Base-by-base conservation (phyloP, 2,797 vertebrate species). In the Molossus molossus region DNA sequence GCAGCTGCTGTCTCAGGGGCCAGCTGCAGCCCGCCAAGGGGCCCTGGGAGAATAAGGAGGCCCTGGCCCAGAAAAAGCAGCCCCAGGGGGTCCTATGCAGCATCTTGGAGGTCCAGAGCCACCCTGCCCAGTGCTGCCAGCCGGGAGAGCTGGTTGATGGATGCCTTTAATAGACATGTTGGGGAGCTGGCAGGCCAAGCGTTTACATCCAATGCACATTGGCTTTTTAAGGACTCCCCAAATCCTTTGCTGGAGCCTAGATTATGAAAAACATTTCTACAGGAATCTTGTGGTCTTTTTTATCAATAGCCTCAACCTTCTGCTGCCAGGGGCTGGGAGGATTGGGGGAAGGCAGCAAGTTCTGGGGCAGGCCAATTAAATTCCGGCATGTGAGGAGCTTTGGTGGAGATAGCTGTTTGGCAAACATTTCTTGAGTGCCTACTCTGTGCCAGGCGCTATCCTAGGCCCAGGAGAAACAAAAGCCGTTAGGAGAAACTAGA, bases 171-270 rank as follows among this genome's bases (percentile, higher is more conserved):
- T 62, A 96, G 82, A 73, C 62, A 58, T 9, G 58, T 9, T 9
- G 60, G 50, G 48, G 82, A 92, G 70, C 62, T 94, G 85, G 81
- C 82, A 73, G 62, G 48, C 75, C 53, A 58, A 84, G 70, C 79
- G 15, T 96, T 95, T 94, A 92, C 3, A 13, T 55, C 91, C 82
- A 88, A 90, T 76, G 82, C 93, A 92, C 82, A 73, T 27, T 57
- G 70, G 76, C 95, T 93, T 84, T 80, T 96, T 85, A 77, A 96
- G 91, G 90, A 95, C 93, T 92, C 95, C 92, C 40, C 72, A 92
- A 81, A 75, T 75, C 60, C 64, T 75, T 90, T 6, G 9, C 93
- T 86, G 53, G 64, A 97, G 53, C n/a, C 48, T 29, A 69, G 73
- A 76, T 93, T 92, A 83, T 94, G 79, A 90, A 94, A 96, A 90